Evolutionary conservation across 2,797 vertebrate genomes (phyloP).

Genomic region (Takifugu ocellatus): DNA sequence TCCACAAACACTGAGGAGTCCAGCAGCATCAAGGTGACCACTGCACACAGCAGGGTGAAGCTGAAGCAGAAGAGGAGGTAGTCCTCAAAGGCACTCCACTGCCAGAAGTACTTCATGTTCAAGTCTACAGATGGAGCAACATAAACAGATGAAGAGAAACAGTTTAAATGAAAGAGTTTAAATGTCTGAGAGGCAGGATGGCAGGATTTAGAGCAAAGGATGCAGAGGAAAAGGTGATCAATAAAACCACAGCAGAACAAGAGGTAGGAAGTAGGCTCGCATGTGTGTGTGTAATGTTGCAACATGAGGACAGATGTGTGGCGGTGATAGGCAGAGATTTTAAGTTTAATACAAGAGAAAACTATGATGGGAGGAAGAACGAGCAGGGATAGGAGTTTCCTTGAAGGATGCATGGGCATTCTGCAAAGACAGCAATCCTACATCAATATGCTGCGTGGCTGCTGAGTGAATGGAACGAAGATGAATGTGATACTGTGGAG

Average conservation of each 20-base stretch:
- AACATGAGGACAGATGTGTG: background rate
- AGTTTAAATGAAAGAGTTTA: background rate
- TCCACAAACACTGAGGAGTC: constrained; percentile 78
- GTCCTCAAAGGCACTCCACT: constrained; percentile 80
- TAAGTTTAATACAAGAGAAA: constrained; percentile 7
- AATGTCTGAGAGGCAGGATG: background rate
- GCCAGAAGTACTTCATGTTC: constrained; percentile 78
- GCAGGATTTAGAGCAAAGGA: no score
- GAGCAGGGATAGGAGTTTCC: constrained; percentile 33
- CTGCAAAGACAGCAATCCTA: constrained; percentile 48
- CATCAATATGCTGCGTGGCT: constrained; percentile 38
- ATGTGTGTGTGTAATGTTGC: no score
- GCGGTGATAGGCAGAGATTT: constrained; percentile 16
- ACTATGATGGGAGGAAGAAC: background rate
- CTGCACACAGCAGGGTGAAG: constrained; percentile 70
- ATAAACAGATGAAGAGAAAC: background rate
- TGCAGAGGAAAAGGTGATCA: no score
- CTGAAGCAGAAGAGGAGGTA: constrained; percentile 79
- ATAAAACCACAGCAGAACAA: no score
- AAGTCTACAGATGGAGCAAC: constrained; percentile 62
- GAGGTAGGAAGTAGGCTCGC: no score
- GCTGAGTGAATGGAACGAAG: constrained; percentile 42
- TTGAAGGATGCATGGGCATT: constrained; percentile 42
- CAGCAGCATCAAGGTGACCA: constrained; percentile 75
- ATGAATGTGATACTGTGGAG: constrained; percentile 31